A percentile compares a stretch with the other conserved stretches of the same genome.
These are phyloP conservation scores for Acleris holmiana DNA, from an alignment of 2,888 invertebrate species.

Conservation along the genomic window DNA sequence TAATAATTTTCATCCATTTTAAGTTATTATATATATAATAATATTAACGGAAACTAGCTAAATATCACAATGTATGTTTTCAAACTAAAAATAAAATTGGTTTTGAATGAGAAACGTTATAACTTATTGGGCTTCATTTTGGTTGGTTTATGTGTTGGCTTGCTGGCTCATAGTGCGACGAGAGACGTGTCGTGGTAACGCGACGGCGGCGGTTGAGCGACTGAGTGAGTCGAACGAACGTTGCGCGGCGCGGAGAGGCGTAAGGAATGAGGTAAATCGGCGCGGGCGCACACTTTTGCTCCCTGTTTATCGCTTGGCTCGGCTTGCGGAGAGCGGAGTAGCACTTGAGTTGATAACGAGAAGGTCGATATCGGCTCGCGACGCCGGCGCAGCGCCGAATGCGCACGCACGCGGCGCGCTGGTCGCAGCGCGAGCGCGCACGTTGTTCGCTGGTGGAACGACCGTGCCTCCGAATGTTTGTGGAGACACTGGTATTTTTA, in stretches of 20 bases:
- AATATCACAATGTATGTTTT: slow-evolving; percentile 84
- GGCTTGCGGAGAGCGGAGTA: slow-evolving; percentile 53
- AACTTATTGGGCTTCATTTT: slow-evolving; percentile 84
- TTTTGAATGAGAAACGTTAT: slow-evolving; percentile 79
- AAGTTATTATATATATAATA: slow-evolving; percentile 74
- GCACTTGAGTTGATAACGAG: slow-evolving; percentile 75
- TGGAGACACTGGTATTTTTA: slow-evolving; percentile 75
- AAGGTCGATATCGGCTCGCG: slow-evolving; percentile 69
- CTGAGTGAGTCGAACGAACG: slow-evolving; percentile 55
- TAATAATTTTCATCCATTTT: slow-evolving; percentile 79
- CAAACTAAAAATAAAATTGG: slow-evolving; percentile 78
- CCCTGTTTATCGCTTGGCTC: slow-evolving; percentile 72
- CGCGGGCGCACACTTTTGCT: slow-evolving; percentile 83
- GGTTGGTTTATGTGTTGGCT: slow-evolving; percentile 82
- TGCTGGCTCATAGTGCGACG: slow-evolving; percentile 78
- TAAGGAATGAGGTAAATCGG: slow-evolving; percentile 77
- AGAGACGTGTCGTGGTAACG: slow-evolving; percentile 70
- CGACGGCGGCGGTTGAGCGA: slow-evolving; percentile 75
- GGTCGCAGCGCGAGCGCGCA: slow-evolving; percentile 11
- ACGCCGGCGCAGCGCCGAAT: slow-evolving; percentile 44
- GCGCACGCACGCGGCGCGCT: slow-evolving; percentile 15
- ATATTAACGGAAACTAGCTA: slow-evolving; percentile 72
- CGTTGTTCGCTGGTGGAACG: slow-evolving; percentile 40
- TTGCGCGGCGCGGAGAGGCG: slow-evolving; percentile 41
- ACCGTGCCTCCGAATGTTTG: slow-evolving; percentile 58